Evolutionary conservation across 2,113 vertebrate species (phyloP), one percentile per base, ranked within the genome.

Genomic region (Ceuthmochares aereus): DNA sequence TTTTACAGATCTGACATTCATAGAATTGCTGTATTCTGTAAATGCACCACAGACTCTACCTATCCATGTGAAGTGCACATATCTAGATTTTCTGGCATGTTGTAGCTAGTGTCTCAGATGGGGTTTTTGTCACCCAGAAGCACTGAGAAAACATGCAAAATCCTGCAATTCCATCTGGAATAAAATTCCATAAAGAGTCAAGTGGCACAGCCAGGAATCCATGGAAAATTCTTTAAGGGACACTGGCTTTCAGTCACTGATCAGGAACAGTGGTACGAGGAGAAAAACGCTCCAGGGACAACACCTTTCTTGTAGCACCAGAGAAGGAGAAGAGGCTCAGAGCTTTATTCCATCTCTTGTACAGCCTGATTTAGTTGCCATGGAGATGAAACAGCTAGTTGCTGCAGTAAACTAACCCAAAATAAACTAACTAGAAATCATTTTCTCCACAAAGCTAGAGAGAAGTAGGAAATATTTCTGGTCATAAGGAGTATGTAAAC

Each of bases 1-100:
- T 9, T 4, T 66, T 60, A 9, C 4, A 55, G 20, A 34, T 54
- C 18, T 47, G 29, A 55, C 30, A 72, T 54, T 22, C 37, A 6
- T 13, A 13, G 76, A 55, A 66, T 26, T 9, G 3, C 15, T 49
- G 19, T 13, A 42, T 11, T 69, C 22, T 29, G 6, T 30, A 66
- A 12, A 11, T 10, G 15, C 8, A 45, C 18, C 36, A 36, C n/a
- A 32, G n/a, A 76, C 7, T 14, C 1, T 1, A 20, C 21, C 14
- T 12, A 40, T 17, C 27, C 17, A 4, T 13, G 8, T 49, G 43
- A 76, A n/a, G 8, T 37, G 15, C 6, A 26, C 0, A 0, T 29
- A 36, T 26, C 37, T 32, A 20, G 27, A 42, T 21, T 86, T 72
- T 72, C 51, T 62, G 26, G 17, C 37, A 30, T 12, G 14, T 16